Conservation (phyloP, 2,888 invertebrate species). For the Metellina segmentata region DNA sequence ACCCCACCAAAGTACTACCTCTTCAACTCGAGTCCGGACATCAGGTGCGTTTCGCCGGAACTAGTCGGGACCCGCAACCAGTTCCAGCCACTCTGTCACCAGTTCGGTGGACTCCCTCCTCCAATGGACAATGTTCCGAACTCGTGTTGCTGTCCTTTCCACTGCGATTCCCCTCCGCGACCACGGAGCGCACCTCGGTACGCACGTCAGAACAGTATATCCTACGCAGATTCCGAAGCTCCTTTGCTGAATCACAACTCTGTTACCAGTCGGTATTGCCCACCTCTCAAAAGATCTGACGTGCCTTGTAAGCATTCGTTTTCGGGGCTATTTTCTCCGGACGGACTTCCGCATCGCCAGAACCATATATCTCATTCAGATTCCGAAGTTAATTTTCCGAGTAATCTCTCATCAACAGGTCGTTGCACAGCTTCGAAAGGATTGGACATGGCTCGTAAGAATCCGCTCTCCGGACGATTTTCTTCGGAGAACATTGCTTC, state of each 20-base stretch:
- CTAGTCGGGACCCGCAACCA: conserved; percentile 12
- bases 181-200: background rate
- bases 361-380: background rate
- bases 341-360: background rate
- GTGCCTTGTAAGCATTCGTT: background rate
- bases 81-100: background rate
- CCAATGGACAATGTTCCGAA: background rate
- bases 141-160: background rate
- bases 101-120: background rate
- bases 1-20: background rate
- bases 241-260: background rate
- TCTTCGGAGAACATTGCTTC: no score
- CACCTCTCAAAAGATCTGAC: background rate
- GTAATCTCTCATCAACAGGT: background rate
- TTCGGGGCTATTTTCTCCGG: background rate
- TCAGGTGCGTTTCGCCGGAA: background rate
- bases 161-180: background rate
- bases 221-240: conserved; percentile 11
- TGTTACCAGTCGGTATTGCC: background rate
- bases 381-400: background rate
- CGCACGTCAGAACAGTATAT: conserved; percentile 50
- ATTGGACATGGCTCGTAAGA: background rate
- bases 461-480: no score
- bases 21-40: conserved; percentile 34
- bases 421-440: background rate